These are phyloP conservation scores for Neoarius graeffei DNA, from an alignment of 2,113 vertebrate genomes.

Conservation along the genomic window DNA sequence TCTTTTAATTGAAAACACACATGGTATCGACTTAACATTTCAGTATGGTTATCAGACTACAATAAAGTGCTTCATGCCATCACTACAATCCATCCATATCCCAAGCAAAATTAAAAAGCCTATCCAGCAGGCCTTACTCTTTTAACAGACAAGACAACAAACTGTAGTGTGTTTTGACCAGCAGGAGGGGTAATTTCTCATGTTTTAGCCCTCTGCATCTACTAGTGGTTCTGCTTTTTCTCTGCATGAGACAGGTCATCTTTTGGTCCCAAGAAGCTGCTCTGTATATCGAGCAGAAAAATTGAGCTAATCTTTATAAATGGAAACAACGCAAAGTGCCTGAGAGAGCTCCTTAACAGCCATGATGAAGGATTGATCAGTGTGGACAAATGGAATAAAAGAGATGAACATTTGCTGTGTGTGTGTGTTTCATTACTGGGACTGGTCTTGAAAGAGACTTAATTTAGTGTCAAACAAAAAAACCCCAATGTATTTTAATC, in stretches of 20 bases:
- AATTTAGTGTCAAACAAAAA: background rate
- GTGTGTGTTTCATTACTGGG: conserved; percentile 9
- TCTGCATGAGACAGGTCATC: conserved; percentile 56
- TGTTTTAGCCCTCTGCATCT: background rate
- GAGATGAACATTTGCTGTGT: background rate
- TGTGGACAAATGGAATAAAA: background rate
- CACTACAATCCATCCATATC: background rate
- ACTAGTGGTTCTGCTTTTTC: conserved; percentile 52
- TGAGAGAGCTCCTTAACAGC: conserved; percentile 14
- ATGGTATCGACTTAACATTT: background rate
- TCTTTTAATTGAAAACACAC: background rate
- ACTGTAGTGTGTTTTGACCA: conserved; percentile 43
- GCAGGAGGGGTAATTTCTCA: conserved; percentile 59
- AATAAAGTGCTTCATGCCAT: background rate
- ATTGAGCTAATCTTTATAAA: conserved; percentile 59
- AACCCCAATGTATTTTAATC: background rate
- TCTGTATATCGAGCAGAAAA: conserved; percentile 65
- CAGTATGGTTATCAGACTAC: background rate
- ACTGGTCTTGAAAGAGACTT: background rate
- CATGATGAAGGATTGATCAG: conserved; percentile 22
- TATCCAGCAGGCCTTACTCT: background rate
- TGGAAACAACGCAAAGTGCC: conserved; percentile 25
- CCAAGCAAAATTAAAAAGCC: background rate
- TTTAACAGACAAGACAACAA: background rate
- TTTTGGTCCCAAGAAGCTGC: conserved; percentile 60